Conservation (phyloP, 2,888 invertebrate genomes). For the Phyto melanocephala region DNA sequence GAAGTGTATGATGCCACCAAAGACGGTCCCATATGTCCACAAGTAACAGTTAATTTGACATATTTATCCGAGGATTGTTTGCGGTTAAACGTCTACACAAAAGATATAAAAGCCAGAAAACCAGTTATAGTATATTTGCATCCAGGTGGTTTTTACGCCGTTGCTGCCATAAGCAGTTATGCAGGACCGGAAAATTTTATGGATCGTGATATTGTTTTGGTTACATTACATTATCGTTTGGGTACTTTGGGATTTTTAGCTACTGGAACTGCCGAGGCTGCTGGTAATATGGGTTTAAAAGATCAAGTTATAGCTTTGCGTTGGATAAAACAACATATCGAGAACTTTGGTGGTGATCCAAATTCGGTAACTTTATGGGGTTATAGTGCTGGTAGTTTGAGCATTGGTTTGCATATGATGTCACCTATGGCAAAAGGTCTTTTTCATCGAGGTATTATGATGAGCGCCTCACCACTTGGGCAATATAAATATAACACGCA, state of each 20-base stretch:
- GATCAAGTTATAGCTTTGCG: slow-evolving; percentile 84
- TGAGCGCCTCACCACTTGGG: slow-evolving; percentile 82
- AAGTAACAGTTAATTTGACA: slow-evolving; percentile 71
- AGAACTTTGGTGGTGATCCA: slow-evolving; percentile 84
- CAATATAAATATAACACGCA: slow-evolving; percentile 79
- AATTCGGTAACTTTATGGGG: slow-evolving; percentile 83
- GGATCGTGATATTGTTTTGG: slow-evolving; percentile 83
- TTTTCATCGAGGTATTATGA: slow-evolving; percentile 85
- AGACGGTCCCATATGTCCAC: slow-evolving; percentile 82
- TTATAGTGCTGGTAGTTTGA: slow-evolving; percentile 80
- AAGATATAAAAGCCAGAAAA: slow-evolving; percentile 67
- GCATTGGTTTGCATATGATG: slow-evolving; percentile 80
- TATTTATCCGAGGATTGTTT: slow-evolving; percentile 81
- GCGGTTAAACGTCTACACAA: slow-evolving; percentile 81
- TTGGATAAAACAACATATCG: slow-evolving; percentile 84
- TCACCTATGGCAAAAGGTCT: slow-evolving; percentile 85
- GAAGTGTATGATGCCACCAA: slow-evolving; percentile 80
- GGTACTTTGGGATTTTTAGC: slow-evolving; percentile 81
- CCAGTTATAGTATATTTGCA: slow-evolving; percentile 85
- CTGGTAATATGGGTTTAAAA: slow-evolving; percentile 85
- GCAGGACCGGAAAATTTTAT: slow-evolving; percentile 81
- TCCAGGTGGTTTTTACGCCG: slow-evolving; percentile 83
- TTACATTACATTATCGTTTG: slow-evolving; percentile 83
- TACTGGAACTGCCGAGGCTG: slow-evolving; percentile 83
- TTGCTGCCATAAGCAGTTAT: slow-evolving; percentile 80